These are phyloP conservation scores for Aleiodes testaceus DNA, from an alignment of 2,888 invertebrate species.

Conservation along the genomic window DNA sequence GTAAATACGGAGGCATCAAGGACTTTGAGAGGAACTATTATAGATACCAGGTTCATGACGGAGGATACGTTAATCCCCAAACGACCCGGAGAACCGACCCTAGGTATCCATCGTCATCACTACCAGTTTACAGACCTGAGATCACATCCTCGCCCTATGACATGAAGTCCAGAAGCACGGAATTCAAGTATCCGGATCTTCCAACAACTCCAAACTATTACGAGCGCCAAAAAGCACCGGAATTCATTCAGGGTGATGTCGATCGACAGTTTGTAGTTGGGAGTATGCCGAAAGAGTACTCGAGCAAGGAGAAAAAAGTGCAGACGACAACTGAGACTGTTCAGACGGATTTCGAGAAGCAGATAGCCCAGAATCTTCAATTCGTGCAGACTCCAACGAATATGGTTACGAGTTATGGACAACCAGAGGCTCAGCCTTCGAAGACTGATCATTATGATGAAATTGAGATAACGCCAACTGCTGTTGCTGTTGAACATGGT, in stretches of 20 bases:
- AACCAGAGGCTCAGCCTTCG: slow-evolving; percentile 47
- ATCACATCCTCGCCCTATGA: slow-evolving; percentile 58
- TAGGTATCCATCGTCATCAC: slow-evolving; percentile 54
- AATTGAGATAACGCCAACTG: slow-evolving; percentile 64
- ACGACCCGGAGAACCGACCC: slow-evolving; percentile 64
- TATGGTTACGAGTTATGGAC: slow-evolving; percentile 40
- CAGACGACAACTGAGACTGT: slow-evolving; percentile 46
- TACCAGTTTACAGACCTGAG: slow-evolving; percentile 56
- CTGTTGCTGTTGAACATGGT: slow-evolving; percentile 72
- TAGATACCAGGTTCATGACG: slow-evolving; percentile 61
- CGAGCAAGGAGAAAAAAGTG: slow-evolving; percentile 29
- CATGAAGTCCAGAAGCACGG: slow-evolving; percentile 62
- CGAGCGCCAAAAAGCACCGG: slow-evolving; percentile 54
- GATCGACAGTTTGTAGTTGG: slow-evolving; percentile 79
- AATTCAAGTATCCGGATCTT: slow-evolving; percentile 63
- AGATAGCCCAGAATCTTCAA: slow-evolving; percentile 51
- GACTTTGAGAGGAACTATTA: slow-evolving; percentile 63
- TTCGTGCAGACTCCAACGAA: slow-evolving; percentile 52
- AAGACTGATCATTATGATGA: slow-evolving; percentile 61
- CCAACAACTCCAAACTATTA: slow-evolving; percentile 64
- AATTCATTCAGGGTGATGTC: slow-evolving; percentile 51
- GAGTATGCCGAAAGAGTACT: slow-evolving; percentile 77
- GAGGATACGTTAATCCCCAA: slow-evolving; percentile 71
- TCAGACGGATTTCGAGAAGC: slow-evolving; percentile 51
- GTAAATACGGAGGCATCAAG: slow-evolving; percentile 52